Evolutionary conservation across 2,888 invertebrate genomes (phyloP).

Genomic region (Troglohyphantes excavatus): DNA sequence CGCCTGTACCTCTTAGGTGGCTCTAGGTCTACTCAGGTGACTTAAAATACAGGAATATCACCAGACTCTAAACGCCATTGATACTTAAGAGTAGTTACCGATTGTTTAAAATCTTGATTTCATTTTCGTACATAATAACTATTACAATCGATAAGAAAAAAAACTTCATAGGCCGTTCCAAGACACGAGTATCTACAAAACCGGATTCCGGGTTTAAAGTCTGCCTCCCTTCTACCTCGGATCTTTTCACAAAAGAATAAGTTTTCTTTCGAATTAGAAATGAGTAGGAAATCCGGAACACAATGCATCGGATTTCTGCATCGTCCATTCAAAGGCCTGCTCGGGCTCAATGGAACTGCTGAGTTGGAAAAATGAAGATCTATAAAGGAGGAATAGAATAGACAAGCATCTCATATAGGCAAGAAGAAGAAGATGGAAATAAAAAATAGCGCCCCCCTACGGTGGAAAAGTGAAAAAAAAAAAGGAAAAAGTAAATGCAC

Average conservation of each 20-base stretch:
- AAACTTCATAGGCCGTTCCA: too few species aligned
- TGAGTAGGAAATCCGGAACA: neutral
- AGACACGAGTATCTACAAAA: neutral
- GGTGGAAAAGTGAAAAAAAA: neutral
- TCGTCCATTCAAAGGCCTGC: neutral
- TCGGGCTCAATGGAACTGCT: conserved; percentile 30
- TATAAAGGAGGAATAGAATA: conserved; percentile 15
- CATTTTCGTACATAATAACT: too few species aligned
- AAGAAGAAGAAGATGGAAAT: neutral
- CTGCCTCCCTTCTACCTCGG: neutral
- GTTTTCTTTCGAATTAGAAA: conserved; percentile 44
- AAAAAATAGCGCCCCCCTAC: neutral
- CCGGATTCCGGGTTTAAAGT: neutral
- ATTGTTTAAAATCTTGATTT: too few species aligned
- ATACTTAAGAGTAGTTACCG: too few species aligned
- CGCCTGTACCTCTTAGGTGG: too few species aligned
- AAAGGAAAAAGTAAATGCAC: neutral
- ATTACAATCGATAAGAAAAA: too few species aligned
- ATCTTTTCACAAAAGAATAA: neutral
- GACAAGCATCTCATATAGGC: conserved; percentile 16
- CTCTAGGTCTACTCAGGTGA: too few species aligned
- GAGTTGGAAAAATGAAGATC: conserved; percentile 59
- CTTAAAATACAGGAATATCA: too few species aligned
- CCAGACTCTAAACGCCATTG: too few species aligned
- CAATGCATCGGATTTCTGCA: neutral